phyloP scores from a whole-genome alignment of 2,797 vertebrate genomes.

The Avahi laniger region DNA sequence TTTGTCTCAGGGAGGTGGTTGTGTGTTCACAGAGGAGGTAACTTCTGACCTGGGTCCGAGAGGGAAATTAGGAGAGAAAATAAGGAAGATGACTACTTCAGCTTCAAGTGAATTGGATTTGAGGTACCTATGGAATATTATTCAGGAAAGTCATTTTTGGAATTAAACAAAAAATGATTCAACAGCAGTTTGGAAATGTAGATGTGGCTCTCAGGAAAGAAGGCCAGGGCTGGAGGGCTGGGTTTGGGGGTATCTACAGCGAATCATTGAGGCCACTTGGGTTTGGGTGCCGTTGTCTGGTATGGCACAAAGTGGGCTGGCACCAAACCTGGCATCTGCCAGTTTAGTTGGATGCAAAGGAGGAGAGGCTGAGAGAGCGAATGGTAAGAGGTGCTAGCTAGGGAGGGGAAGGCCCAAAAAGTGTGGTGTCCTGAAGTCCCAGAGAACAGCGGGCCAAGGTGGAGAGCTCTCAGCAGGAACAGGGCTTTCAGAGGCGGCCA shows the following conservation, averaged over 20 bases:
- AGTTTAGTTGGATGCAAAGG: not conserved
- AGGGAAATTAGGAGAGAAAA: not conserved
- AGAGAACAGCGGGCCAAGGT: not conserved
- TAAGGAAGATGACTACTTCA: not conserved
- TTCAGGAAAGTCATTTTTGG: not conserved
- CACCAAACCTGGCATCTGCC: not conserved
- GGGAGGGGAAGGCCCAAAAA: not conserved
- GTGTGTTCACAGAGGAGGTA: not conserved
- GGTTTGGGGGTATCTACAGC: no score
- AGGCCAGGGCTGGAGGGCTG: not conserved
- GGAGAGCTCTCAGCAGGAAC: not conserved
- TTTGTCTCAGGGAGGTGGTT: not conserved
- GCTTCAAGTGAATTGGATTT: not conserved
- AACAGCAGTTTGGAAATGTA: not conserved
- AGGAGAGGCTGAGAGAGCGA: not conserved
- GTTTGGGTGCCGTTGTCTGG: not conserved
- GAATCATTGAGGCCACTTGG: not conserved
- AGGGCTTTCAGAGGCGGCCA: not conserved
- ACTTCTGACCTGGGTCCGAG: not conserved
- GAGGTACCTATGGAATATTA: not conserved
- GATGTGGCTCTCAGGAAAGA: not conserved
- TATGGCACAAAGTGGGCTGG: not conserved
- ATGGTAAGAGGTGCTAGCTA: not conserved
- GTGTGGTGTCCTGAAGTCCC: no score
- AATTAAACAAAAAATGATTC: not conserved